phyloP scores from a whole-genome alignment of 2,113 vertebrate genomes.

The Xenopus borealis region DNA sequence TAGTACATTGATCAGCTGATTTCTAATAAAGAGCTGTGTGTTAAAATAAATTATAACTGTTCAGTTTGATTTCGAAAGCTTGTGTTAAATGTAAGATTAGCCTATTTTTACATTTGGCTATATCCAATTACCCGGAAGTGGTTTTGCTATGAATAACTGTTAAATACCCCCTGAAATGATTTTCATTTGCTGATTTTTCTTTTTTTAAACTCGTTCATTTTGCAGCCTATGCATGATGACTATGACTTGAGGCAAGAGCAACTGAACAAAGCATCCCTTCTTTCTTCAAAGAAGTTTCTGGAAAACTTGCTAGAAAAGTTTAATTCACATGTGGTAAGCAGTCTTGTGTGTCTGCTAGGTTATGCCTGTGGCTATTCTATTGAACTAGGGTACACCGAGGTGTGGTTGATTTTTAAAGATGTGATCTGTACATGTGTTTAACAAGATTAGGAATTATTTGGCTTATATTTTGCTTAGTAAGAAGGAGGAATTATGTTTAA shows the following conservation, averaged over 20 bases:
- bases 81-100: too few species aligned
- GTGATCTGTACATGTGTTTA: too few species aligned
- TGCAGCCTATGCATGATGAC: constrained; percentile 97
- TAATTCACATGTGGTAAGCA: constrained; percentile 91
- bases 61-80: too few species aligned
- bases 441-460: too few species aligned
- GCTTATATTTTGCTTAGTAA: too few species aligned
- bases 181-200: not conserved
- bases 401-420: too few species aligned
- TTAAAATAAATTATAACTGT: too few species aligned
- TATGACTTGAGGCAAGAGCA: constrained; percentile 98
- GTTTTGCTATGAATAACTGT: not conserved
- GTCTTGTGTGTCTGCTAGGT: not conserved
- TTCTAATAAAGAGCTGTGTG: too few species aligned
- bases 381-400: too few species aligned
- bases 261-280: constrained; percentile 96
- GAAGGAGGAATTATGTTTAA: too few species aligned
- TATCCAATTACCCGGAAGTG: not conserved
- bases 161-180: not conserved
- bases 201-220: not conserved
- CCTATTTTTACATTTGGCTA: not conserved
- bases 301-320: constrained; percentile 98
- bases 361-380: too few species aligned
- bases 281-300: constrained; percentile 97
- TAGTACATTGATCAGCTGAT: too few species aligned